Evolutionary conservation across 1,140 invertebrate genomes (phyloP).

Genomic region (Drosophila bocki): DNA sequence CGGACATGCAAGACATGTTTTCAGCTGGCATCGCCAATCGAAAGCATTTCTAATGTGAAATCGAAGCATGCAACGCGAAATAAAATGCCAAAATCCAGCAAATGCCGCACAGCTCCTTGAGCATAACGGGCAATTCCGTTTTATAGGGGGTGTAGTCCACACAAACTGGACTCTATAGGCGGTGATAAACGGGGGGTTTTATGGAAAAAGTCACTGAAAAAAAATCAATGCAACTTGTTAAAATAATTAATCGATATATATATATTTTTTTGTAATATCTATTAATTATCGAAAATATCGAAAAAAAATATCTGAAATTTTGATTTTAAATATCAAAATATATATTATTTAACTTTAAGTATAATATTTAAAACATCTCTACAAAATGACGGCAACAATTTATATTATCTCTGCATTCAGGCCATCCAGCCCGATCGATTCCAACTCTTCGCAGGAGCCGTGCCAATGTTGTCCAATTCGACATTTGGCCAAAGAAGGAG

Average conservation of each 20-base stretch:
- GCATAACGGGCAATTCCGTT: conserved; percentile 55
- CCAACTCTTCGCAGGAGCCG: conserved; percentile 12
- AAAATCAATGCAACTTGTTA: neutral
- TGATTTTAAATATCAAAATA: no score
- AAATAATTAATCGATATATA: no score
- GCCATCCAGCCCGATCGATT: neutral
- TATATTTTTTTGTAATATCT: no score
- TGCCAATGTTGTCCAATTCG: conserved; percentile 59
- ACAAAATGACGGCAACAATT: no score
- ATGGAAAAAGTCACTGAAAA: neutral
- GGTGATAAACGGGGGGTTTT: neutral
- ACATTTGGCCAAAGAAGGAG: conserved; percentile 62
- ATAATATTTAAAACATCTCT: no score
- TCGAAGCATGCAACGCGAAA: conserved; percentile 68
- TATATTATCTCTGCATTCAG: neutral
- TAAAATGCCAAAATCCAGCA: conserved; percentile 62
- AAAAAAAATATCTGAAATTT: no score
- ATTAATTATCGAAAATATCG: no score
- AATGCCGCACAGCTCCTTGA: conserved; percentile 52
- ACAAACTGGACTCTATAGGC: conserved; percentile 5
- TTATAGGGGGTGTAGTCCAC: conserved; percentile 17
- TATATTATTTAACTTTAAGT: no score
- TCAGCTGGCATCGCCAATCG: conserved; percentile 56
- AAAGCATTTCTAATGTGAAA: conserved; percentile 83
- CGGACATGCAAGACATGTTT: conserved; percentile 67